These are phyloP conservation scores for Neoseiulus cucumeris DNA, from an alignment of 1,140 invertebrate species.

Conservation along the genomic window DNA sequence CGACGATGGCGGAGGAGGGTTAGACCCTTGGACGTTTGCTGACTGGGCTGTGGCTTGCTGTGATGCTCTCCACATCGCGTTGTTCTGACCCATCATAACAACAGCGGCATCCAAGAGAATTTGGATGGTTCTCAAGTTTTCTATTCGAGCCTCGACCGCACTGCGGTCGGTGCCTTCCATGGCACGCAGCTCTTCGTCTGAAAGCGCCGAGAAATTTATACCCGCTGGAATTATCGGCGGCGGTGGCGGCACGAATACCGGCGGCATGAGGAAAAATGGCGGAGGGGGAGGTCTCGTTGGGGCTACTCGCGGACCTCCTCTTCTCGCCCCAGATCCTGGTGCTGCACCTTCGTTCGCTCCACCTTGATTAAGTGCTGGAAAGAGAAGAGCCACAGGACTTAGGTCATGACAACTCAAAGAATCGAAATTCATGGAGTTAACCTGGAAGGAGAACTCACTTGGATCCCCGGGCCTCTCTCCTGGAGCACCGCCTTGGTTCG, in stretches of 20 bases:
- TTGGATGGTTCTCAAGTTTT: slow-evolving; percentile 62
- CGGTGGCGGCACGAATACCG: slow-evolving; percentile 23
- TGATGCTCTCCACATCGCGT: slow-evolving; percentile 24
- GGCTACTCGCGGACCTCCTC: neutral
- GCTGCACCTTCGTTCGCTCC: slow-evolving; percentile 13
- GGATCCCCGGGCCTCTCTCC: no score
- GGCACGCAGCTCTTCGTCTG: slow-evolving; percentile 54
- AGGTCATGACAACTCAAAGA: no score
- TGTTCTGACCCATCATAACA: slow-evolving; percentile 71
- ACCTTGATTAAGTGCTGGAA: no score
- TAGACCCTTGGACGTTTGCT: slow-evolving; percentile 18
- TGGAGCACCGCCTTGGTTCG: no score
- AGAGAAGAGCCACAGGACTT: no score
- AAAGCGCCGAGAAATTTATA: slow-evolving; percentile 44
- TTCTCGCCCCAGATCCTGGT: neutral
- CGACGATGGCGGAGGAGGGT: neutral
- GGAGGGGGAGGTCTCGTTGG: slow-evolving; percentile 13
- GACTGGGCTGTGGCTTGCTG: no score
- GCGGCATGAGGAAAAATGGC: slow-evolving; percentile 20
- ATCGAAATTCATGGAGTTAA: no score
- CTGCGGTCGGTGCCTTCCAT: slow-evolving; percentile 72
- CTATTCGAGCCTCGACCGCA: slow-evolving; percentile 70
- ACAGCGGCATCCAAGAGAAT: slow-evolving; percentile 66
- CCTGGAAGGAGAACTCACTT: no score
- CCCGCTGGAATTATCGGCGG: slow-evolving; percentile 39